Percentiles rank a stretch among this genome's conserved stretches.
Evolutionary conservation across 2,888 invertebrate genomes (phyloP).

Genomic region (Luperina nickerlii): DNA sequence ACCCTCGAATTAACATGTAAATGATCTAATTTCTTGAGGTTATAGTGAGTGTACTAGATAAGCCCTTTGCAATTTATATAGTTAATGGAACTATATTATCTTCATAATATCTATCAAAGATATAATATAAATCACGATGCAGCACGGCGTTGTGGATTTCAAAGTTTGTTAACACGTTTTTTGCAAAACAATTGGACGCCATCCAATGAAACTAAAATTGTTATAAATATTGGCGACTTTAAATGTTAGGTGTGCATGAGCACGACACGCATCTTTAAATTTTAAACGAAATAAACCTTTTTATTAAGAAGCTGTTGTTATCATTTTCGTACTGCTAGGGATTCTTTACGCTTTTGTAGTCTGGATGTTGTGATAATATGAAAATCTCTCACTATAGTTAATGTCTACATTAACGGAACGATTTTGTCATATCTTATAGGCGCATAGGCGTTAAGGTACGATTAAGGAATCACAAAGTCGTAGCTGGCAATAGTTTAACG

Average conservation of each 20-base stretch:
- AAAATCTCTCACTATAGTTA: background rate
- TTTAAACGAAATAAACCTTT: conserved; percentile 6
- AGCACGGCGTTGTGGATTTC: conserved; percentile 27
- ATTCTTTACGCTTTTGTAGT: background rate
- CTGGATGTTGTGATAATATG: background rate
- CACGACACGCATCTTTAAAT: background rate
- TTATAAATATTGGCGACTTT: conserved; percentile 23
- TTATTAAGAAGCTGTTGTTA: background rate
- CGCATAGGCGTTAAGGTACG: background rate
- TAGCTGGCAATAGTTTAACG: background rate
- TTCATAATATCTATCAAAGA: conserved; percentile 13
- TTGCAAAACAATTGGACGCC: conserved; percentile 47
- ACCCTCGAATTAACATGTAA: conserved; percentile 37
- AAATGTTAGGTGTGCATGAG: background rate
- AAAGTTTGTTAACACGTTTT: conserved; percentile 49
- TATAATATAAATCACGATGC: conserved; percentile 36
- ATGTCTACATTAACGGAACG: background rate
- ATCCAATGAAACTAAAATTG: conserved; percentile 48
- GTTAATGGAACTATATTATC: conserved; percentile 34
- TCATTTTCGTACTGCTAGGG: background rate
- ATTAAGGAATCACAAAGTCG: background rate
- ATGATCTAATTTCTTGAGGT: conserved; percentile 43
- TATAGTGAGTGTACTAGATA: conserved; percentile 34
- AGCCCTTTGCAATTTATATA: conserved; percentile 31
- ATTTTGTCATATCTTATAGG: background rate